Base-by-base conservation (phyloP, 2,888 invertebrate species). In the Stenurella melanura region DNA sequence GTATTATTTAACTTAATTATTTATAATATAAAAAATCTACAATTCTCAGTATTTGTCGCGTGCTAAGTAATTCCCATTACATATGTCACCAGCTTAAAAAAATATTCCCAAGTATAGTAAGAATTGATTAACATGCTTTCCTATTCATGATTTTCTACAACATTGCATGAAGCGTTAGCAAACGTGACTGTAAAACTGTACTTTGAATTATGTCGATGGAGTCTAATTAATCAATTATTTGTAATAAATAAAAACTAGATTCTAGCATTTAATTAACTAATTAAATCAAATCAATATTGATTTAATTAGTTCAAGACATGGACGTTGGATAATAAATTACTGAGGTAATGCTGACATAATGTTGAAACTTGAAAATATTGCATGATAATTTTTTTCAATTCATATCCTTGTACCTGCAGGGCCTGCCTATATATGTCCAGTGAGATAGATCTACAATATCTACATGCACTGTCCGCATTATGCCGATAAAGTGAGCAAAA, bases 171-270 rank as follows among this genome's bases (percentile, higher is more conserved):
- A 42, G 0, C 1, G n/a, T n/a, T n/a, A 11, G 11, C 4, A 42
- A 12, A 42, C 42, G 42, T 42, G 26, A 61, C 7, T n/a, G 6
- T 15, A 15, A 21, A 60, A n/a, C 9, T 26, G 26, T 26, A 15
- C 3, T 61, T n/a, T 30, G 30, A 61, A 30, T 61, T n/a, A n/a
- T 61, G 26, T 61, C 58, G 21, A 18, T 21, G 58, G 58, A 19
- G 19, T 58, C 4, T 11, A 34, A 15, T 58, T 58, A 58, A 9
- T 42, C 42, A 42, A 42, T 42, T 42, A 42, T 42, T 58, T 21
- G 58, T 21, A 58, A 58, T 19, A 58, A 21, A 18, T 12, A 7
- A 19, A 34, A 58, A 58, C 21, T 58, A 15, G 21, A 18, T 58
- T 58, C 21, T 21, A 21, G 11, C 10, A 11, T 11, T 19, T 58